phyloP scores from a whole-genome alignment of 2,888 invertebrate genomes.

The Branchipolynoe longqiensis region DNA sequence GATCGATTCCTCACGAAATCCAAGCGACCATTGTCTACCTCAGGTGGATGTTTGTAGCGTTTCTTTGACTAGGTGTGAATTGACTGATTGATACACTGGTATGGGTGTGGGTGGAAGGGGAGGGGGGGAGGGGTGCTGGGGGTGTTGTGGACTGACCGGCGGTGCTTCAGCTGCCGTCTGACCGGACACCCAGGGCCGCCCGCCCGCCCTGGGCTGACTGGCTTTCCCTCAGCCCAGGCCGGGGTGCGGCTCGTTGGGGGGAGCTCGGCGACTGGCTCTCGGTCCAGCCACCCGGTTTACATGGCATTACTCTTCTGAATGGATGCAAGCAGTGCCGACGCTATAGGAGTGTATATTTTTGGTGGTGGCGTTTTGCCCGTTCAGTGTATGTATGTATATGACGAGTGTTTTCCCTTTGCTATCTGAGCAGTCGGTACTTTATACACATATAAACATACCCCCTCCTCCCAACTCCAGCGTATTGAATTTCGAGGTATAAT shows the following conservation, averaged over 20 bases:
- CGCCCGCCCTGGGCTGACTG: too few species aligned
- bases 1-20: constrained; percentile 53
- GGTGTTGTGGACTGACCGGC: too few species aligned
- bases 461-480: too few species aligned
- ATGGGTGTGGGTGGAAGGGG: neutral
- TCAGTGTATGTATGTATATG: constrained; percentile 15
- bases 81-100: constrained; percentile 39
- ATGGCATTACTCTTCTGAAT: constrained; percentile 18
- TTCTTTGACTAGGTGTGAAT: constrained; percentile 47
- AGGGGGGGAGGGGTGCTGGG: too few species aligned
- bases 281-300: neutral
- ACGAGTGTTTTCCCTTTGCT: too few species aligned
- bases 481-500: constrained; percentile 5
- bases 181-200: too few species aligned
- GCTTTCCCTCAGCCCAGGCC: too few species aligned
- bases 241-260: too few species aligned
- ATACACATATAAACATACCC: too few species aligned
- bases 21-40: constrained; percentile 52
- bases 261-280: too few species aligned
- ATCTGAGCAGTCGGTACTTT: too few species aligned
- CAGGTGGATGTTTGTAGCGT: constrained; percentile 39
- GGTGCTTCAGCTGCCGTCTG: too few species aligned
- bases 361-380: constrained; percentile 24
- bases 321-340: constrained; percentile 39
- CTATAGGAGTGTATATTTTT: constrained; percentile 42